Percentiles rank a stretch among this genome's conserved stretches.
These are phyloP conservation scores for Hoplodrina blanda DNA, from an alignment of 2,888 invertebrate species.

Conservation along the genomic window DNA sequence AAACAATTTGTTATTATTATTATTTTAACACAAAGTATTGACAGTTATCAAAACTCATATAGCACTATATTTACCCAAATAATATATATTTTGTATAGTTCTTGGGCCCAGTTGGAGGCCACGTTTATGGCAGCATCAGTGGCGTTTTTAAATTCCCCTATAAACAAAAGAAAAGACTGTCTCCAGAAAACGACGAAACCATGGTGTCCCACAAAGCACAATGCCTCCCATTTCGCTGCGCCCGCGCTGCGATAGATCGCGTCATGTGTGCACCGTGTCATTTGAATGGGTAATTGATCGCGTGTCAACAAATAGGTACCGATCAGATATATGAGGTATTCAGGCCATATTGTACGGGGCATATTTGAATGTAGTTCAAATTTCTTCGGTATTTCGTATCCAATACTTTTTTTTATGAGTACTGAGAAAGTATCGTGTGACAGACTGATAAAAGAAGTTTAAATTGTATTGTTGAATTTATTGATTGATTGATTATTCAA, in stretches of 20 bases:
- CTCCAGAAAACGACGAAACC: slow-evolving; percentile 11
- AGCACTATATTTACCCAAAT: neutral
- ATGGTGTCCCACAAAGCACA: slow-evolving; percentile 59
- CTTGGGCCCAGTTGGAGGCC: neutral
- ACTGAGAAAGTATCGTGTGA: slow-evolving; percentile 40
- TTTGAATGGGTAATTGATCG: slow-evolving; percentile 75
- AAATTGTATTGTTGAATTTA: slow-evolving; percentile 25
- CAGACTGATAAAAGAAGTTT: neutral
- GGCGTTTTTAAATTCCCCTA: neutral
- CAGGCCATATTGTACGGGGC: slow-evolving; percentile 65
- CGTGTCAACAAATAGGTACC: slow-evolving; percentile 65
- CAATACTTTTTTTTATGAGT: slow-evolving; percentile 34
- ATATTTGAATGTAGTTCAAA: slow-evolving; percentile 61
- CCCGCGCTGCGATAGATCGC: slow-evolving; percentile 60
- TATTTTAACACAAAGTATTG: neutral
- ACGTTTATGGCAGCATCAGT: neutral
- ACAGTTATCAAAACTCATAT: slow-evolving; percentile 3
- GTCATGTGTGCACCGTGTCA: slow-evolving; percentile 67
- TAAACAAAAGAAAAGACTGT: slow-evolving; percentile 15
- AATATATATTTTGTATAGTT: neutral
- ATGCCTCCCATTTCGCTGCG: slow-evolving; percentile 68
- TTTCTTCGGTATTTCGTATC: slow-evolving; percentile 47
- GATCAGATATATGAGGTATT: slow-evolving; percentile 65
- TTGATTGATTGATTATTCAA: neutral
- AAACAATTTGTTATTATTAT: too few relatives aligned